Evolutionary conservation across 2,113 vertebrate genomes (phyloP).

Genomic region (Scytalopus superciliaris): DNA sequence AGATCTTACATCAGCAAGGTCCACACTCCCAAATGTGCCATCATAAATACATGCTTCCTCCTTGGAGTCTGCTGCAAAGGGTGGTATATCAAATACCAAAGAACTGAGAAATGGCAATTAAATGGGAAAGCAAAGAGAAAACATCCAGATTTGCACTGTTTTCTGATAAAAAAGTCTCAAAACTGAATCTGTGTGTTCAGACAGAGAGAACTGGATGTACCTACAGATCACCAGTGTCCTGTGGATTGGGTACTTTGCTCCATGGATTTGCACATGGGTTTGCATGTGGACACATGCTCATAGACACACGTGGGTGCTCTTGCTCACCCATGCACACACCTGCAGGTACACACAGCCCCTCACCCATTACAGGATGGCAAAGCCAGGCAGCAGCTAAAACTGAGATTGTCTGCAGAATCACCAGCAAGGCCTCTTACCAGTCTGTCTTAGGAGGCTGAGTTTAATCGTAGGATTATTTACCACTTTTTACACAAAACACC

Average conservation of each 20-base stretch:
- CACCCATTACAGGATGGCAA: background rate
- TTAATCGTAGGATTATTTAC: constrained; percentile 40
- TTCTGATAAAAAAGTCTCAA: background rate
- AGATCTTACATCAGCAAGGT: background rate
- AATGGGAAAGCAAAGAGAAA: background rate
- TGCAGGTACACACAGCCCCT: background rate
- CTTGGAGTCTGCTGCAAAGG: background rate
- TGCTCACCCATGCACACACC: background rate
- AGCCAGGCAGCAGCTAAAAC: background rate
- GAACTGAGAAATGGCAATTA: background rate
- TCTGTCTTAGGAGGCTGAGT: background rate
- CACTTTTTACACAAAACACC: background rate
- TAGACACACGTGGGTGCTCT: fast-evolving
- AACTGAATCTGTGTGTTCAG: background rate
- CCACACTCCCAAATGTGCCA: background rate
- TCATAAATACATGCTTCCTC: background rate
- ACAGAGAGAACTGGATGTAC: background rate
- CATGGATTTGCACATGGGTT: fast-evolving
- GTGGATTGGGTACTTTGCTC: background rate
- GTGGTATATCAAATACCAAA: background rate
- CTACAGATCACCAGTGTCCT: background rate
- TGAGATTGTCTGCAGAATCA: background rate
- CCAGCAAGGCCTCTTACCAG: background rate
- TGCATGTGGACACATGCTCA: background rate
- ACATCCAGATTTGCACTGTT: background rate